A percentile compares a stretch with the other conserved stretches of the same genome.
phyloP scores from a whole-genome alignment of 2,888 invertebrate species.

The Hirudinaria manillensis region DNA sequence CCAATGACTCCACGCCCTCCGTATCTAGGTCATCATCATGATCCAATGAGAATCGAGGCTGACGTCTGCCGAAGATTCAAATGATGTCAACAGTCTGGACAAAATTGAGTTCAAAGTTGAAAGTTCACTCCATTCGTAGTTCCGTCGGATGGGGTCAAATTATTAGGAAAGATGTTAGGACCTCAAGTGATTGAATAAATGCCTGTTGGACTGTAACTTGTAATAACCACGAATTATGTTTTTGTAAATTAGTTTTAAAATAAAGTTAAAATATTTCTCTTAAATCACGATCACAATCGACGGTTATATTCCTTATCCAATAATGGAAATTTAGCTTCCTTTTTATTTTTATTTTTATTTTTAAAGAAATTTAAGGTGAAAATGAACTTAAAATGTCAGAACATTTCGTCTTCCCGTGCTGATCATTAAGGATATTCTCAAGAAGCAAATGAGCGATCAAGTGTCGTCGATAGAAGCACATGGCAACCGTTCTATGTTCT shows the following conservation, averaged over 20 bases:
- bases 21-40: constrained; percentile 21
- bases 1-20: constrained; percentile 4
- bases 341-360: neutral
- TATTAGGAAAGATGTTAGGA: neutral
- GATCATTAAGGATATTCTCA: constrained; percentile 1
- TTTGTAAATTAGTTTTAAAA: too few relatives aligned
- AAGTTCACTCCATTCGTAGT: neutral
- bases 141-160: neutral
- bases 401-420: neutral
- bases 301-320: too few relatives aligned
- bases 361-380: neutral
- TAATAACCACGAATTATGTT: too few relatives aligned
- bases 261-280: too few relatives aligned
- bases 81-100: neutral
- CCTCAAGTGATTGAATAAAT: too few relatives aligned
- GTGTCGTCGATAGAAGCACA: neutral
- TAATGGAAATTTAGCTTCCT: neutral
- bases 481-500: neutral
- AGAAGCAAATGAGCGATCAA: constrained; percentile 10
- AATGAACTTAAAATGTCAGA: neutral
- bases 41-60: constrained; percentile 18
- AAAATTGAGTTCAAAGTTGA: constrained; percentile 19
- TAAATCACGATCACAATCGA: too few relatives aligned
- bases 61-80: neutral
- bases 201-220: too few relatives aligned